A percentile compares a stretch with the other conserved stretches of the same genome.
Conservation (phyloP, 2,113 vertebrate species). For the Platichthys flesus region DNA sequence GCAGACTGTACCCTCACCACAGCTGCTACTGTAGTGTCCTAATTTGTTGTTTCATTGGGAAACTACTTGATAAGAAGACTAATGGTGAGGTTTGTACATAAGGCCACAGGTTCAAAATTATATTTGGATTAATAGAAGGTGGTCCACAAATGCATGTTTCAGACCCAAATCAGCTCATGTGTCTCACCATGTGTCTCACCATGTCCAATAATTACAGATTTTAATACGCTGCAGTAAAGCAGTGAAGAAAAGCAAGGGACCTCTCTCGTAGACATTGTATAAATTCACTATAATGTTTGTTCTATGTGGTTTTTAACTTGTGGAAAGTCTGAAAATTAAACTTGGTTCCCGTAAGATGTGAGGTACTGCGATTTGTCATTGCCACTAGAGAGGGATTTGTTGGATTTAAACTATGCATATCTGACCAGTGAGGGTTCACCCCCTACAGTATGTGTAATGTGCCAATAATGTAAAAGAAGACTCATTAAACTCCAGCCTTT, state of each 20-base stretch:
- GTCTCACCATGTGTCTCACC: background rate
- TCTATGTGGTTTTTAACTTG: background rate
- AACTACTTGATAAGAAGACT: background rate
- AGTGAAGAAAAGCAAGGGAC: background rate
- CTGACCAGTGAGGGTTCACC: background rate
- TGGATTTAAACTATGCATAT: background rate
- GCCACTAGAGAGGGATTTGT: background rate
- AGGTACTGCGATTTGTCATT: background rate
- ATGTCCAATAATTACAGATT: background rate
- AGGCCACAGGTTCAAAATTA: too few relatives aligned
- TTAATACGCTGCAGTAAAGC: background rate
- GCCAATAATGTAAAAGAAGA: constrained; percentile 23
- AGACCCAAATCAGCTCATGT: background rate
- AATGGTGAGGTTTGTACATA: background rate
- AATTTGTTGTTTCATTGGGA: constrained; percentile 33
- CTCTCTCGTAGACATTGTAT: background rate
- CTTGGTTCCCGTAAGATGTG: background rate
- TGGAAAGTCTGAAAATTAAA: background rate
- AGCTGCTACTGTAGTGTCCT: constrained; percentile 11
- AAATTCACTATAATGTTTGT: background rate
- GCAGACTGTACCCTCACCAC: background rate
- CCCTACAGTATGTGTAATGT: constrained; percentile 18
- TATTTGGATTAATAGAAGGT: constrained; percentile 12
- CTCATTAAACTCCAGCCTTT: constrained; percentile 17
- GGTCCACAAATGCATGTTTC: constrained; percentile 18